Percentiles rank a stretch among this genome's conserved stretches.
Conservation (phyloP, 2,888 invertebrate genomes). For the Cantharis rustica region DNA sequence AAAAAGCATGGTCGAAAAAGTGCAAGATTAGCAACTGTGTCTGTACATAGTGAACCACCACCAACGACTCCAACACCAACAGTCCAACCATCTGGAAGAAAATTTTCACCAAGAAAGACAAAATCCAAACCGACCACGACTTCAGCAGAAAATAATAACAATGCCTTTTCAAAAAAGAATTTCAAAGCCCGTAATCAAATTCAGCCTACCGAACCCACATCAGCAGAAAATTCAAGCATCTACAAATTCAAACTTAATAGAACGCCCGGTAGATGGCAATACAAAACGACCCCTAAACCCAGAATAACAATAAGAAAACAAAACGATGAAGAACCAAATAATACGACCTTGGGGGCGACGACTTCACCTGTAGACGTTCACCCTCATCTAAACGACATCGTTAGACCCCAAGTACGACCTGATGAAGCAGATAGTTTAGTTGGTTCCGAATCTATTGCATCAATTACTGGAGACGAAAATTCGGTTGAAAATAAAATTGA, state of each 20-base stretch:
- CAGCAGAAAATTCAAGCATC: slow-evolving; percentile 64
- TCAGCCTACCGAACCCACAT: slow-evolving; percentile 56
- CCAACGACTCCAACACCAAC: slow-evolving; percentile 45
- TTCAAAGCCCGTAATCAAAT: slow-evolving; percentile 71
- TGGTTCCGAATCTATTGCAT: slow-evolving; percentile 72
- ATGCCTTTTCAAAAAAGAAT: slow-evolving; percentile 59
- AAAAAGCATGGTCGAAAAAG: slow-evolving; percentile 57
- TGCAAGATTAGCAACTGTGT: slow-evolving; percentile 67
- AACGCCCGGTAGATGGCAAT: slow-evolving; percentile 86
- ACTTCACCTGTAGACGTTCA: slow-evolving; percentile 41
- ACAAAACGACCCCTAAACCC: slow-evolving; percentile 87
- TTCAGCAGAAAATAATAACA: slow-evolving; percentile 53
- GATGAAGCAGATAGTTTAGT: slow-evolving; percentile 68
- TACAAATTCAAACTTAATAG: slow-evolving; percentile 84
- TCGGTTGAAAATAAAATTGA: slow-evolving; percentile 69
- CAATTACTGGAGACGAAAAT: slow-evolving; percentile 63
- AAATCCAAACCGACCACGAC: slow-evolving; percentile 37
- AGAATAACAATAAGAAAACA: slow-evolving; percentile 79
- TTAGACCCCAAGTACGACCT: slow-evolving; percentile 61
- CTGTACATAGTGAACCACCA: slow-evolving; percentile 67
- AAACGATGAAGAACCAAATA: slow-evolving; percentile 61
- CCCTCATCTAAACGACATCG: slow-evolving; percentile 57
- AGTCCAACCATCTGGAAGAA: slow-evolving; percentile 60
- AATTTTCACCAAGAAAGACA: slow-evolving; percentile 57
- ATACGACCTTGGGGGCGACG: slow-evolving; percentile 52